Conservation (phyloP, 2,888 invertebrate genomes). For the Plagodis pulveraria region DNA sequence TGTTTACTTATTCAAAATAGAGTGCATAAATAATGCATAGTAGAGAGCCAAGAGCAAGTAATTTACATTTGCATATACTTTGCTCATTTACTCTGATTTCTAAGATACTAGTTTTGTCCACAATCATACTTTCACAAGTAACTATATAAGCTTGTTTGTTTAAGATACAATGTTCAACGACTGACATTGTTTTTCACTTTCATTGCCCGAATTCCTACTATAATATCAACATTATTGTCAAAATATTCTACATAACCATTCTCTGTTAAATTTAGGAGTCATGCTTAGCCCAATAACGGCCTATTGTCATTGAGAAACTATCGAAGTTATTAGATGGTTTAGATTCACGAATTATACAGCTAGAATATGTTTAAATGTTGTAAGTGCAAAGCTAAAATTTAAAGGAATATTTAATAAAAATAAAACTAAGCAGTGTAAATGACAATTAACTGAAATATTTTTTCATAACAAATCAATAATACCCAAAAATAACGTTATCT, state of each 20-base stretch:
- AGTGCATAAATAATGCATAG: conserved; percentile 17
- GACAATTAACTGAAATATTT: no score
- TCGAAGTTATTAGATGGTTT: background rate
- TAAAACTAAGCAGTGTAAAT: no score
- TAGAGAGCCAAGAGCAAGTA: conserved; percentile 5
- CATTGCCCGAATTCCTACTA: conserved; percentile 20
- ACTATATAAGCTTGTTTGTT: conserved; percentile 25
- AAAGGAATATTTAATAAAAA: no score
- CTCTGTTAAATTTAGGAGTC: conserved; percentile 6
- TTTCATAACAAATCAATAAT: no score
- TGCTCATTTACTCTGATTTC: conserved; percentile 9
- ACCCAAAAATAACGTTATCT: no score
- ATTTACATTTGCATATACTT: conserved; percentile 15
- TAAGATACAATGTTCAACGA: conserved; percentile 22
- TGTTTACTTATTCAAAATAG: conserved; percentile 18
- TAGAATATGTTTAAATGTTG: no score
- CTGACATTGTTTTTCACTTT: conserved; percentile 32
- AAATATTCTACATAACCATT: conserved; percentile 13
- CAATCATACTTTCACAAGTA: conserved; percentile 34
- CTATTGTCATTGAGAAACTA: background rate
- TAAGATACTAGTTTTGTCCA: conserved; percentile 27
- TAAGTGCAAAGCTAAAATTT: background rate
- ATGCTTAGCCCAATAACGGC: background rate
- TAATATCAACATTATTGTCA: conserved; percentile 13
- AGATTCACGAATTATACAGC: no score